Conservation (phyloP, 1,140 invertebrate genomes). For the Pseudomyrmex sp. region DNA sequence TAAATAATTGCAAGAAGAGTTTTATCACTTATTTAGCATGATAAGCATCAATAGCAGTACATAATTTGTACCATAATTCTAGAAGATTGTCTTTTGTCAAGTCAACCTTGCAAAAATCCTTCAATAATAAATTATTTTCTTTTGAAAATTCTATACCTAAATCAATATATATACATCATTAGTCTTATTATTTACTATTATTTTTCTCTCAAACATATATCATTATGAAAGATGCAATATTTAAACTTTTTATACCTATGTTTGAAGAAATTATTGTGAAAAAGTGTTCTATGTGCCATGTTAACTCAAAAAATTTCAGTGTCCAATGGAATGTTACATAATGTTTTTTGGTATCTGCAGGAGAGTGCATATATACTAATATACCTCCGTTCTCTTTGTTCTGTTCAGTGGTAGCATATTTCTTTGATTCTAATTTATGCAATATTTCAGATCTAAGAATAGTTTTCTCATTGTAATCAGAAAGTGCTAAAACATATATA, state of each 20-base stretch:
- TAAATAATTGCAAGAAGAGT: neutral
- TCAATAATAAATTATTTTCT: constrained; percentile 50
- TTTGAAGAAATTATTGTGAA: constrained; percentile 60
- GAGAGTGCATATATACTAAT: constrained; percentile 47
- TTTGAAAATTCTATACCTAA: constrained; percentile 54
- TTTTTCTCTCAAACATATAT: neutral
- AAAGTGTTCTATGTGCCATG: constrained; percentile 52
- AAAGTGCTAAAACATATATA: constrained; percentile 59
- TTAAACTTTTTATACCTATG: constrained; percentile 45
- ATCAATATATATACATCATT: neutral
- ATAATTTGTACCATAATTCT: constrained; percentile 51
- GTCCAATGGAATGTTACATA: constrained; percentile 66
- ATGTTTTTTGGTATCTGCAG: neutral
- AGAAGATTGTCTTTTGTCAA: constrained; percentile 10
- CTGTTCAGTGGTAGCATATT: constrained; percentile 46
- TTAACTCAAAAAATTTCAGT: constrained; percentile 53
- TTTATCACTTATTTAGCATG: neutral
- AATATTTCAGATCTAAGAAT: constrained; percentile 53
- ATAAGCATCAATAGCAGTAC: constrained; percentile 40
- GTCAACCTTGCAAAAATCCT: constrained; percentile 31
- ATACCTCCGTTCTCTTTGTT: constrained; percentile 59
- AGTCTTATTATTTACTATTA: neutral
- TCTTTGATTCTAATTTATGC: constrained; percentile 15
- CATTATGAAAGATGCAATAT: neutral
- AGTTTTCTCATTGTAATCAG: constrained; percentile 61